These are phyloP conservation scores for Xenentodon cancila DNA, from an alignment of 2,797 vertebrate species.

Conservation along the genomic window DNA sequence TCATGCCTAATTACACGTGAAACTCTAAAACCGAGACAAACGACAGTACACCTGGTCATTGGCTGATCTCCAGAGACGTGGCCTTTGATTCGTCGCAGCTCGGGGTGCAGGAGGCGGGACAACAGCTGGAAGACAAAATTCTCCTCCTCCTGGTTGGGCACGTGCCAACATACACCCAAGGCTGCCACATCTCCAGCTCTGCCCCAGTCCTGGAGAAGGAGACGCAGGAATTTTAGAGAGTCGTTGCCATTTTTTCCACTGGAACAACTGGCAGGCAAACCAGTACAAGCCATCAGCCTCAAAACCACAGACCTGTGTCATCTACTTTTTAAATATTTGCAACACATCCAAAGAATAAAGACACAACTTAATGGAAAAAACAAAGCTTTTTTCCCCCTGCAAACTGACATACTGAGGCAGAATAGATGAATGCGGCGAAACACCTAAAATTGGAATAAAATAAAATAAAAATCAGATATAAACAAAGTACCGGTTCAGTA, in stretches of 20 bases:
- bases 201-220: conserved; percentile 90
- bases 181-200: conserved; percentile 91
- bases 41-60: conserved; percentile 87
- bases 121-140: conserved; percentile 91
- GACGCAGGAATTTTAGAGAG: conserved; percentile 19
- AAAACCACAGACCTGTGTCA: conserved; percentile 41
- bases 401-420: too few species aligned
- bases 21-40: conserved; percentile 18
- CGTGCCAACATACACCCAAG: conserved; percentile 93
- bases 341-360: conserved; percentile 20
- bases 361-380: background rate
- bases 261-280: conserved; percentile 49
- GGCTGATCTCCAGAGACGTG: conserved; percentile 88
- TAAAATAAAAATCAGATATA: too few species aligned
- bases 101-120: conserved; percentile 91
- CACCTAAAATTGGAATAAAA: too few species aligned
- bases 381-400: background rate
- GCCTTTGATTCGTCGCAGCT: conserved; percentile 86
- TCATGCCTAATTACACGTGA: conserved; percentile 4
- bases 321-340: conserved; percentile 19
- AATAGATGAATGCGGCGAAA: too few species aligned
- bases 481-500: too few species aligned
- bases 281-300: conserved; percentile 29
- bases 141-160: conserved; percentile 89
- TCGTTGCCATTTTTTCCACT: conserved; percentile 44